Percentiles rank a stretch among this genome's conserved stretches.
Conservation (phyloP, 2,113 vertebrate genomes). For the Nycticorax nycticorax region DNA sequence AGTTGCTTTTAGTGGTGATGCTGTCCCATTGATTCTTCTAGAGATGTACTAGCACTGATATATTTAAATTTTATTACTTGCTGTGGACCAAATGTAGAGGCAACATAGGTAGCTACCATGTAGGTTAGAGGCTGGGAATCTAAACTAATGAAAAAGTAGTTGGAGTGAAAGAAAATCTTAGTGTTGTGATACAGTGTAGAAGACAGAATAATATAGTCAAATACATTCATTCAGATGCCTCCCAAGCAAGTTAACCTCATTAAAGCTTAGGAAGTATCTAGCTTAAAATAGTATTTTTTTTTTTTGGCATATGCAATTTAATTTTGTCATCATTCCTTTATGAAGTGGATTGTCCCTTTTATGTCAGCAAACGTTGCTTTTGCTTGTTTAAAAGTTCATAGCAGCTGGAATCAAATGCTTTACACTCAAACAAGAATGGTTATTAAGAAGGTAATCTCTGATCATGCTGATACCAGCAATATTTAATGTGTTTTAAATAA, state of each 20-base stretch:
- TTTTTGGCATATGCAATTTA: neutral
- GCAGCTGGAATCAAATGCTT: slow-evolving; percentile 28
- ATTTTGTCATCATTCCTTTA: neutral
- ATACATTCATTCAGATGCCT: neutral
- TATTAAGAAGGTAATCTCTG: neutral
- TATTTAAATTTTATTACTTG: neutral
- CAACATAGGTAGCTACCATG: neutral
- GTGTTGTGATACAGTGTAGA: neutral
- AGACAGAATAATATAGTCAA: neutral
- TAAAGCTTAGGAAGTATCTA: neutral
- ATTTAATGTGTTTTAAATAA: slow-evolving; percentile 36
- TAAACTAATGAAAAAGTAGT: neutral
- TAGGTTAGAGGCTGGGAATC: neutral
- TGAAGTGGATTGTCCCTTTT: neutral
- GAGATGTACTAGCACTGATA: neutral
- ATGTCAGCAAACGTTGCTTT: neutral
- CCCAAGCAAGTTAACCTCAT: neutral
- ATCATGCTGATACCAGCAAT: slow-evolving; percentile 13
- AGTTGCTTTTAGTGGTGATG: neutral
- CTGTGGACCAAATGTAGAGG: neutral
- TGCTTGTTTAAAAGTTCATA: neutral
- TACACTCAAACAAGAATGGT: neutral
- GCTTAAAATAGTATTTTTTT: neutral
- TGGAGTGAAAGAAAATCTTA: neutral
- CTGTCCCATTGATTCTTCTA: neutral